Evolutionary conservation across 2,797 vertebrate species (phyloP).

Genomic region (Delichon dasypus): DNA sequence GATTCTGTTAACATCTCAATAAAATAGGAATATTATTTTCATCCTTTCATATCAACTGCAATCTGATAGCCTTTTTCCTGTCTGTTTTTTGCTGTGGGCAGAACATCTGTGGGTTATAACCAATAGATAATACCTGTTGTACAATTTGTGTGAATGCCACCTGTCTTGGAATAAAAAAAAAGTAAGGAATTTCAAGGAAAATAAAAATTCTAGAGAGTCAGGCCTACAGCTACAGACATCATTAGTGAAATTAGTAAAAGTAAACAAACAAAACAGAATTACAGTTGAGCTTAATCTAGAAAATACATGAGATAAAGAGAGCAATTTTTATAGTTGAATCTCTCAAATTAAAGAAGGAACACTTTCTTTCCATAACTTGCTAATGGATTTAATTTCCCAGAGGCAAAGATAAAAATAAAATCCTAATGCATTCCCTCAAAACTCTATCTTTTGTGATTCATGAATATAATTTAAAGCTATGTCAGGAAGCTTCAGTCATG

Average conservation of each 20-base stretch:
- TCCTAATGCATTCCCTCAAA: conserved; percentile 35
- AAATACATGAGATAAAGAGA: not conserved
- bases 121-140: not conserved
- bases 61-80: not conserved
- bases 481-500: not conserved
- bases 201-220: not conserved
- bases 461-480: conserved; percentile 31
- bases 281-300: not conserved
- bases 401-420: conserved; percentile 55
- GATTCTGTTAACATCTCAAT: not conserved
- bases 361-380: not conserved
- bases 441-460: conserved; percentile 50
- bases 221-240: not conserved
- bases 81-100: not conserved
- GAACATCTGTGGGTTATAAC: not conserved
- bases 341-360: not conserved
- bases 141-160: not conserved
- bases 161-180: not conserved
- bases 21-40: not conserved
- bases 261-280: not conserved
- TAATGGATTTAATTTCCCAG: conserved; percentile 60
- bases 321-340: not conserved
- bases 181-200: not conserved
- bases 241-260: not conserved
- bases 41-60: not conserved